These are phyloP conservation scores for Chromis chromis DNA, from an alignment of 2,797 vertebrate species.

Conservation along the genomic window DNA sequence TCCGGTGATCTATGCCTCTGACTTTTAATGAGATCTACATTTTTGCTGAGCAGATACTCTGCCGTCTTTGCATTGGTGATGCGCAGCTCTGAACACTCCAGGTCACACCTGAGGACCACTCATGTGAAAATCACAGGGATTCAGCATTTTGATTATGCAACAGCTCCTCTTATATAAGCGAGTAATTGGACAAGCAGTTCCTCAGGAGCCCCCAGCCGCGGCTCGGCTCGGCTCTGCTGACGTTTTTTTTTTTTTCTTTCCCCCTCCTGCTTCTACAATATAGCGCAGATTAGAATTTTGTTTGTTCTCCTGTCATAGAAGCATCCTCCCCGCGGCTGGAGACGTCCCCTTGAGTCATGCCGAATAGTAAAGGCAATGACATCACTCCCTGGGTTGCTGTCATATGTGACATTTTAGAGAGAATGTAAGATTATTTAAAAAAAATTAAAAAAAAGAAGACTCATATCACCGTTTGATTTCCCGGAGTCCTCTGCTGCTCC, in stretches of 20 bases:
- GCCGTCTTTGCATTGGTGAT: slow-evolving; percentile 27
- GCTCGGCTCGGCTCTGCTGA: slow-evolving; percentile 30
- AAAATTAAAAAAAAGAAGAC: not conserved
- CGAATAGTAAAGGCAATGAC: slow-evolving; percentile 42
- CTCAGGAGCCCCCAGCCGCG: slow-evolving; percentile 50
- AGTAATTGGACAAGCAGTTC: slow-evolving; percentile 60
- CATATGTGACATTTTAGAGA: slow-evolving; percentile 26
- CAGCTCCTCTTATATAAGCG: slow-evolving; percentile 66
- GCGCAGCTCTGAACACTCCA: slow-evolving; percentile 24
- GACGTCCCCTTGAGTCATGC: slow-evolving; percentile 42
- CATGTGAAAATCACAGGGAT: slow-evolving; percentile 57
- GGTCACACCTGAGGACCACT: slow-evolving; percentile 70
- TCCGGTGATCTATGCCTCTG: slow-evolving; percentile 25
- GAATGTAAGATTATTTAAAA: slow-evolving; percentile 13
- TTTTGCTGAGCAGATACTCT: slow-evolving; percentile 30
- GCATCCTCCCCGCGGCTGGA: slow-evolving; percentile 28
- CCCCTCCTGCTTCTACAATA: slow-evolving; percentile 2
- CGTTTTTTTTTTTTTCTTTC: not conserved
- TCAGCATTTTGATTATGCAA: slow-evolving; percentile 70
- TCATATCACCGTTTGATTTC: slow-evolving; percentile 13
- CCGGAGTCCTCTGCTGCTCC: slow-evolving; percentile 18
- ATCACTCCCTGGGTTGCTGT: slow-evolving; percentile 44
- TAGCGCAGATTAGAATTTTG: slow-evolving; percentile 39
- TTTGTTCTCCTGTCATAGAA: slow-evolving; percentile 50
- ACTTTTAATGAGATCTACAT: slow-evolving; percentile 68